Base-by-base conservation (phyloP, 1,140 invertebrate genomes). In the Drosophila sturtevanti region DNA sequence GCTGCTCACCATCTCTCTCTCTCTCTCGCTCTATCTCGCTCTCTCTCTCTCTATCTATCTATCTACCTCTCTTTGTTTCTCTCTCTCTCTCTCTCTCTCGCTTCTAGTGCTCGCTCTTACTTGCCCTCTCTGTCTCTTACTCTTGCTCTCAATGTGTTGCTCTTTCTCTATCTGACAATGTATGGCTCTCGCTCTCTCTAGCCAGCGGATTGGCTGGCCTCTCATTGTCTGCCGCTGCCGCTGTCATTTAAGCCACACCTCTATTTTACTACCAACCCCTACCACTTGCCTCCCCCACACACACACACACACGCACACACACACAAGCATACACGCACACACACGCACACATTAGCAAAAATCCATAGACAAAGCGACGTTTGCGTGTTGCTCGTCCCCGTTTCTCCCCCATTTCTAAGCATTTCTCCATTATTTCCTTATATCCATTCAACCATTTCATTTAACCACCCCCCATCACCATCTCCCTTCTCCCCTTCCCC, bases 191-290 rank as follows among this genome's bases (percentile, higher is more conserved):
- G 41, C 72, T 64, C 77, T 66, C 34, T 34, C 74, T 24, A 54
- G 48, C 38, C 16, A 65, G 64, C 62, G 48, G 79, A 87, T 87
- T 87, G 84, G 84, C 79, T 73, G 67, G 63, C 66, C 41, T 58
- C 56, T 69, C 51, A 68, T 77, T 75, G 84, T 72, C 79, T 80
- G 85, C 84, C 84, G 84, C 79, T 44, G 76, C 77, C 67, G 63
- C 74, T 67, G 63, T 68, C 77, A 56, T 63, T 77, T 72, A 82
- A 70, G 84, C 84, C 84, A 89, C 84, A 89, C 84, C 84, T 89
- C 85, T 80, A 71, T 79, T 80, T 68, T 18, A 21, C 41, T 10
- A 21, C 41, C n/a, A 10, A 38, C 37, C 37, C 37, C 37, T n/a
- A 12, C 37, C 37, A 14, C 14, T 2, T 7, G 6, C 6, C 6